Percentiles rank a stretch among this genome's conserved stretches.
These are phyloP conservation scores for Mobula hypostoma DNA, from an alignment of 2,113 vertebrate species.

Conservation along the genomic window DNA sequence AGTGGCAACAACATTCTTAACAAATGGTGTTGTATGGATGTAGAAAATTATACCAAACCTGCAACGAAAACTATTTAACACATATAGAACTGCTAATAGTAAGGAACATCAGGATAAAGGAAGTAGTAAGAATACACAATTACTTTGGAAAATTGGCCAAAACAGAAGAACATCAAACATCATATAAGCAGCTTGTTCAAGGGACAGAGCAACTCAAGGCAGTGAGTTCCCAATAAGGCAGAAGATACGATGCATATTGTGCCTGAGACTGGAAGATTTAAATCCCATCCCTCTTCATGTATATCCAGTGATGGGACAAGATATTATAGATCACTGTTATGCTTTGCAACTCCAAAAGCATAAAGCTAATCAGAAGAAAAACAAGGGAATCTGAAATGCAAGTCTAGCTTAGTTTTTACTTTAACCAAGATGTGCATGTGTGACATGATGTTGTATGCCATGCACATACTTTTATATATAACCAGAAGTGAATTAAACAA, in stretches of 20 bases:
- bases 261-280: not conserved
- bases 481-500: too few relatives aligned
- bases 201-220: not conserved
- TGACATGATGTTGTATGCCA: too few relatives aligned
- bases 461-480: too few relatives aligned
- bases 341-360: too few relatives aligned
- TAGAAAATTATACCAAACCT: not conserved
- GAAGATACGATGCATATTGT: not conserved
- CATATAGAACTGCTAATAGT: not conserved
- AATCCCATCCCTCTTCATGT: not conserved
- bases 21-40: not conserved
- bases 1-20: too few relatives aligned
- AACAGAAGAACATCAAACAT: not conserved
- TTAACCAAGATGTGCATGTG: too few relatives aligned
- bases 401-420: too few relatives aligned
- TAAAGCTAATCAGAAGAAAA: too few relatives aligned
- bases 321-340: not conserved
- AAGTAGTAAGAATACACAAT: not conserved
- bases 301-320: not conserved
- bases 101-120: not conserved
- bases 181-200: not conserved
- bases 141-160: not conserved
- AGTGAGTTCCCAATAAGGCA: not conserved
- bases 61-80: not conserved
- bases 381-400: too few relatives aligned